Evolutionary conservation across 2,797 vertebrate species (phyloP), one percentile per base, ranked within the genome.

Genomic region (Austrolebias charrua): DNA sequence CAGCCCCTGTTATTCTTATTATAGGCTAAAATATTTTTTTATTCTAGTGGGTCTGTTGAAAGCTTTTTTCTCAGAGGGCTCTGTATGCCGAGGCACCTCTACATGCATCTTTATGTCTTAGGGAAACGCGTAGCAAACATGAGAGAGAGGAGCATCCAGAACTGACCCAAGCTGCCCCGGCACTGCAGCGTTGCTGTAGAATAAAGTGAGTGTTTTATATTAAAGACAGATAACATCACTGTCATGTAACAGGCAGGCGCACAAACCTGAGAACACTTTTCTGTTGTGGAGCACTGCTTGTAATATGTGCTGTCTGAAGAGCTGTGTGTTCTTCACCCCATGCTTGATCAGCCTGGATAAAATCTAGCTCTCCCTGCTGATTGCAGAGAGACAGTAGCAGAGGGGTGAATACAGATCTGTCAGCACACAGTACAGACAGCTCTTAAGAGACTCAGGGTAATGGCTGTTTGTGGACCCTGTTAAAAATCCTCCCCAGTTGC

Each of bases 391-490:
- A 66, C 67, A 33, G 75, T 64, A 58, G 67, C 44, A 2, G 71
- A 78, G 80, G 18, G 18, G 46, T 1, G 46, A 19, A 81, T 86
- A 85, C 77, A 58, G 81, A 86, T 89, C 81, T 87, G 85, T 87
- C 83, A 86, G 77, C 42, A 24, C 72, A 74, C 67, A 79, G 66
- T 71, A 79, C 79, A 85, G 83, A 88, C 86, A 76, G 83, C 80
- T 84, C 87, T 90, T 91, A 83, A 90, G 85, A 88, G 85, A 85
- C 86, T 84, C 71, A 58, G 83, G 83, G 86, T 89, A 85, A 87
- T 81, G 81, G 83, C 75, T 86, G 85, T 87, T 81, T 59, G 51
- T 75, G 77, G 76, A 71, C 66, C 74, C 79, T 55, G 82, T 86
- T 85, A 84, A 87, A 88, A 86, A 74, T 40, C 62, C 68, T 86